Base-by-base conservation (phyloP, 2,888 invertebrate species). In the Eremobia ochroleuca region DNA sequence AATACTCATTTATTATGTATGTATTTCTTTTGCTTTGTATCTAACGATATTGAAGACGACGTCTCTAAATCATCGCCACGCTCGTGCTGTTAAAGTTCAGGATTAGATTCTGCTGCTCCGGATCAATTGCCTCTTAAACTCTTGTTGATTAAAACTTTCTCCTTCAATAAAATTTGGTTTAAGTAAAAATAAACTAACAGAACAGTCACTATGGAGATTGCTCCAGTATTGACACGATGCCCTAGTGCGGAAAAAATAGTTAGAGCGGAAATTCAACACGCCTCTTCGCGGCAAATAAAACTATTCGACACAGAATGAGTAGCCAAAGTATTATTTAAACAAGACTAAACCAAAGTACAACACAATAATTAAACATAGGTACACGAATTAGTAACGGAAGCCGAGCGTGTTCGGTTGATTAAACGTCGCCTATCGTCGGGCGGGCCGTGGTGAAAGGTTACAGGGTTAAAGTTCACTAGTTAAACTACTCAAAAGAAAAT, bases 311-410 rank as follows among this genome's bases (percentile, higher is more conserved):
- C 79, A 84, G 72, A 79, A 81, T 83, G 79, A 83, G 46, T 81
- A 61, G 84, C 66, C 34, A 40, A 70, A 79, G 55, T 70, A 49
- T 84, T 81, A 81, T 79, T 83, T 66, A 80, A 82, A 75, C 82
- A 70, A 81, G 66, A 77, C 34, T 43, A 55, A 73, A 62, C 67
- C 58, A 31, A 59, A 73, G 58, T 68, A 62, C 65, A 58, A 59
- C 59, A 71, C 71, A 61, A 67, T 76, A 88, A 88, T 87, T 80
- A 77, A 80, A 79, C 72, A 62, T 81, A 80, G 75, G 73, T 66
- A 81, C 67, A 72, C 71, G 67, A 81, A 87, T 88, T 87, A 79
- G 87, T 83, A 81, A 86, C 85, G 83, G 86, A 81, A 86, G 85
- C 74, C 61, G 64, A 76, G 71, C 73, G 82, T 79, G 76, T 74